Conservation (phyloP, 2,888 invertebrate species). For the Cephus sareptanus region DNA sequence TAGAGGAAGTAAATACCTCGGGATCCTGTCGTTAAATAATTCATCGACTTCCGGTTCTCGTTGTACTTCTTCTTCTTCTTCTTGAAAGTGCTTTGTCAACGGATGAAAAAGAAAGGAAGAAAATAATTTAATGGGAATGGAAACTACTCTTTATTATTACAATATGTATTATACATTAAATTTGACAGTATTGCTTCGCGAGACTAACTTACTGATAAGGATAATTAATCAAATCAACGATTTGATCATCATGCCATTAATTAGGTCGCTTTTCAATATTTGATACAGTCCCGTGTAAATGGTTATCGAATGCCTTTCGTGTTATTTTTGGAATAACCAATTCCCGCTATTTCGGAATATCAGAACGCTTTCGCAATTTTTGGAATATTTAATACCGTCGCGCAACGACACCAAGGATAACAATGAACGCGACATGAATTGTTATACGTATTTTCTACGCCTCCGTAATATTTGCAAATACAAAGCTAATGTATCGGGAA, state of each 20-base stretch:
- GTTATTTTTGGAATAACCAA: background rate
- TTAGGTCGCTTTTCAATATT: background rate
- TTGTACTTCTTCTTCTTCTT: background rate
- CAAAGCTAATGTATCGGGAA: no score
- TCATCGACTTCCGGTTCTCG: background rate
- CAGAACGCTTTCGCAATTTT: slow-evolving; percentile 47
- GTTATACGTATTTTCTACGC: background rate
- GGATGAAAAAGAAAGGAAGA: background rate
- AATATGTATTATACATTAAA: background rate
- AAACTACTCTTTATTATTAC: background rate
- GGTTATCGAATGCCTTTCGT: background rate
- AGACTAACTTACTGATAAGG: background rate
- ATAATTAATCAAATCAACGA: background rate
- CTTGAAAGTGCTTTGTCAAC: background rate
- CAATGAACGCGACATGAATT: slow-evolving; percentile 41
- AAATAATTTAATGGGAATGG: background rate
- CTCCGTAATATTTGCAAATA: background rate
- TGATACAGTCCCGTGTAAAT: background rate
- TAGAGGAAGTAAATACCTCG: background rate
- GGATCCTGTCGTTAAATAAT: background rate
- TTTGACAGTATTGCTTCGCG: background rate
- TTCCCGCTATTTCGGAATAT: background rate
- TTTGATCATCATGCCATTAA: background rate
- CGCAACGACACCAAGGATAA: slow-evolving; percentile 52
- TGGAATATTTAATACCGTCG: slow-evolving; percentile 61